phyloP scores from a whole-genome alignment of 92 coral and sea anemone genomes.

The Parazoanthus swiftii region DNA sequence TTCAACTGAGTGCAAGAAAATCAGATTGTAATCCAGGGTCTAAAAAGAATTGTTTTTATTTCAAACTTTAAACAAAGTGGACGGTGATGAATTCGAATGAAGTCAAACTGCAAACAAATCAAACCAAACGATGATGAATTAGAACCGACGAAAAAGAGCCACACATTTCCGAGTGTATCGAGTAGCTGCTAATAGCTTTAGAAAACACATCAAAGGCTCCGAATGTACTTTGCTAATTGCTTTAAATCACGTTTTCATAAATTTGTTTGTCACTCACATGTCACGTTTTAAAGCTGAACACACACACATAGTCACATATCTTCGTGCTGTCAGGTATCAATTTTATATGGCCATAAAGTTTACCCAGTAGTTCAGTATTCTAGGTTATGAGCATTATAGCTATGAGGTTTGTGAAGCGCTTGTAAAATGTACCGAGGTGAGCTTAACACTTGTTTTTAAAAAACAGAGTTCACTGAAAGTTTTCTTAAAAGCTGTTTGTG shows the following conservation, averaged over 20 bases:
- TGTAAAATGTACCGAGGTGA: neutral
- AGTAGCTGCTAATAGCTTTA: constrained; percentile 2
- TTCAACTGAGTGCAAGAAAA: too few relatives aligned
- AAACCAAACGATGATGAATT: neutral
- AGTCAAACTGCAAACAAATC: too few relatives aligned
- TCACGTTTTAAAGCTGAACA: constrained; percentile 9
- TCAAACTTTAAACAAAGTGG: too few relatives aligned
- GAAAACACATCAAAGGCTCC: neutral
- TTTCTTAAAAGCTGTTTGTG: neutral
- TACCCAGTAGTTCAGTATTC: neutral
- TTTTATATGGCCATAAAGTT: neutral
- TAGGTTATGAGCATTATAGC: neutral
- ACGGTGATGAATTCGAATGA: too few relatives aligned
- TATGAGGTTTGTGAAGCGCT: neutral
- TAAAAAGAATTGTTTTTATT: too few relatives aligned
- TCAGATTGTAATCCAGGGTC: too few relatives aligned
- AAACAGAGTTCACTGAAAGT: neutral
- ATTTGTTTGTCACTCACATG: neutral
- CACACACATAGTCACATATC: neutral
- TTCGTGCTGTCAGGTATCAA: constrained; percentile 4
- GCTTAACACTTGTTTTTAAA: neutral
- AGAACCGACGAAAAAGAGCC: neutral
- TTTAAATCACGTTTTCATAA: neutral
- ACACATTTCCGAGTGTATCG: neutral
- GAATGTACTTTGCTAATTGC: neutral